Conservation (phyloP, 2,888 invertebrate genomes). For the Alloscopus bannaensis region DNA sequence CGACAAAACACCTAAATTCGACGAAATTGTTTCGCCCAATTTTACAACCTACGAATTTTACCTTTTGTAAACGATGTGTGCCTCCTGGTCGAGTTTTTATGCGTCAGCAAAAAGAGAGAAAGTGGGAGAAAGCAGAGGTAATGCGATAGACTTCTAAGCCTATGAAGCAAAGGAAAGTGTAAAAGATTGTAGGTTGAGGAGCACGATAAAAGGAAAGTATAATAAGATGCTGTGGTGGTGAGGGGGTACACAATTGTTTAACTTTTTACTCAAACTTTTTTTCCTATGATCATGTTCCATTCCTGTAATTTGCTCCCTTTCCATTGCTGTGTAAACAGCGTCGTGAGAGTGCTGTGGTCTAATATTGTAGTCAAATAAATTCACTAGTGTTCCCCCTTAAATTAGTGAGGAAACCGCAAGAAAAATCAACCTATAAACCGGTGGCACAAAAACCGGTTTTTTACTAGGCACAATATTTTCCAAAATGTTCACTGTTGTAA, state of each 20-base stretch:
- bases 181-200: background rate
- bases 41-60: background rate
- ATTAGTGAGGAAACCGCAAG: conserved; percentile 20
- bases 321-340: conserved; percentile 8
- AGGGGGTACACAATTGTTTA: conserved; percentile 3
- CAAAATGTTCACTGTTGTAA: conserved; percentile 12
- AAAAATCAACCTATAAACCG: conserved; percentile 40
- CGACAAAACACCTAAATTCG: no score
- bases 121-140: background rate
- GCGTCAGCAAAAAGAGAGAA: background rate
- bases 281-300: conserved; percentile 37
- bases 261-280: conserved; percentile 11
- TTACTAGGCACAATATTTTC: conserved; percentile 16
- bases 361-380: conserved; percentile 19
- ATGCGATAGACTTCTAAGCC: background rate
- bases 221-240: background rate
- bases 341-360: no score
- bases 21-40: no score
- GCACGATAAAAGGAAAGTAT: background rate
- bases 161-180: background rate
- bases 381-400: background rate
- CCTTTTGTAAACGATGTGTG: background rate
- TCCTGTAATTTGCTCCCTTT: conserved; percentile 36
- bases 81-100: background rate
- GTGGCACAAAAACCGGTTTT: conserved; percentile 44